Base-by-base conservation (phyloP, 2,797 vertebrate species). In the Eospalax fontanierii region DNA sequence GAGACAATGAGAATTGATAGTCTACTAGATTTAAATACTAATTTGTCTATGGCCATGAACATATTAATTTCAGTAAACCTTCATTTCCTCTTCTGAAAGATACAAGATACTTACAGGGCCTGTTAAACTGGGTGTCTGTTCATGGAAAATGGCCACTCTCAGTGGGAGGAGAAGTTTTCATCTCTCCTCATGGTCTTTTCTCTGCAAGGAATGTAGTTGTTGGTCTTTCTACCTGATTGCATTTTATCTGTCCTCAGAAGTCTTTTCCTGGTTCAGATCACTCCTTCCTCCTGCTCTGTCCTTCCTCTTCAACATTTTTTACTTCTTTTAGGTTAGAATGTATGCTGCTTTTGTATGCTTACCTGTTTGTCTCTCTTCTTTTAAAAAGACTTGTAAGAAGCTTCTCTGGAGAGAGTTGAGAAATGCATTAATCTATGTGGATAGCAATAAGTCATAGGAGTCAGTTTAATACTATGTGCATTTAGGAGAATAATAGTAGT, bases 261-360 rank as follows among this genome's bases (percentile, higher is more conserved):
- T 35, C 50, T 91, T 73, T n/a, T 40, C 81, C 11, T 85, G 19
- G 2, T 73, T 87, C n/a, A 57, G 21, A 28, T 82, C 22, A 86
- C 71, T 61, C n/a, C 54, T 91, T 66, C 30, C 26, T 22, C 24
- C 28, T 73, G 57, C 15, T 79, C 50, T 30, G 50, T 50, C 16
- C 70, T 92, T 83, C 46, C 43, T 83, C 30, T 93, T 95, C 22
- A 93, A 16, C 80, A 74, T 91, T 93, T 40, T 54, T 28, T 87
- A 71, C n/a, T 22, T 61, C 76, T 71, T 87, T 80, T 81, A 38
- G 46, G 87, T 94, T 83, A 35, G 88, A 85, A 68, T 33, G 66
- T 33, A 68, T n/a, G 16, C 30, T 68, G 4, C 66, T 68, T 33
- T 68, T 14, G 15, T 68, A 30, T 28, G 28, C 10, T 30, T 65